Conservation (phyloP, 2,113 vertebrate species). For the Rafetus swinhoei region DNA sequence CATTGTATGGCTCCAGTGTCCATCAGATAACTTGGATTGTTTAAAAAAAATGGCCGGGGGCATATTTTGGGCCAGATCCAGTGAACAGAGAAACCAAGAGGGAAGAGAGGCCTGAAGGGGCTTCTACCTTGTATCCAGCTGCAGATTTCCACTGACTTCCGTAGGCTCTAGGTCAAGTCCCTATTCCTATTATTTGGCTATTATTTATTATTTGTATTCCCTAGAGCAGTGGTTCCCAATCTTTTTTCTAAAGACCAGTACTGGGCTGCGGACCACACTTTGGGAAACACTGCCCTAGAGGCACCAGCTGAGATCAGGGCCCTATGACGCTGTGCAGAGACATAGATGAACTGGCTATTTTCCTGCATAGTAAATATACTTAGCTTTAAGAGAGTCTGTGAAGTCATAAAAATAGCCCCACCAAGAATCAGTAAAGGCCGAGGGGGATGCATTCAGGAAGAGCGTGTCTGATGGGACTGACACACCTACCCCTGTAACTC, state of each 20-base stretch:
- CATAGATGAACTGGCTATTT: not conserved
- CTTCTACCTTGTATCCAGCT: not conserved
- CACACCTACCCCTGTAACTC: not conserved
- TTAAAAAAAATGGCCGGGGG: not conserved
- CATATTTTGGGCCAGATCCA: fast-evolving
- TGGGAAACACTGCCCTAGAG: not conserved
- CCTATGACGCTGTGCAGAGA: fast-evolving
- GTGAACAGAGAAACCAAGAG: not conserved
- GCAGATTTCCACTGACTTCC: fast-evolving
- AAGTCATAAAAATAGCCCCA: not conserved
- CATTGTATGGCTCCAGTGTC: fast-evolving
- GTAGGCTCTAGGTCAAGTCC: not conserved
- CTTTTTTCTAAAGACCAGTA: too few relatives aligned
- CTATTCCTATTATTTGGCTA: not conserved
- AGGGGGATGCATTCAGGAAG: not conserved
- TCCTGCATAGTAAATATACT: not conserved
- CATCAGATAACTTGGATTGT: fast-evolving
- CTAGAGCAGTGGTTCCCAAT: too few relatives aligned
- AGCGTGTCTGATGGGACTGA: not conserved
- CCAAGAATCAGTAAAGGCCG: not conserved
- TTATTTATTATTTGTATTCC: not conserved
- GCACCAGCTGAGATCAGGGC: fast-evolving
- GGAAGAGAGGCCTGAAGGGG: not conserved
- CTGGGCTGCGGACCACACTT: too few relatives aligned
- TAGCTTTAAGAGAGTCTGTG: fast-evolving